Conservation (phyloP, 2,113 vertebrate genomes). For the Mionectes macconnelli region DNA sequence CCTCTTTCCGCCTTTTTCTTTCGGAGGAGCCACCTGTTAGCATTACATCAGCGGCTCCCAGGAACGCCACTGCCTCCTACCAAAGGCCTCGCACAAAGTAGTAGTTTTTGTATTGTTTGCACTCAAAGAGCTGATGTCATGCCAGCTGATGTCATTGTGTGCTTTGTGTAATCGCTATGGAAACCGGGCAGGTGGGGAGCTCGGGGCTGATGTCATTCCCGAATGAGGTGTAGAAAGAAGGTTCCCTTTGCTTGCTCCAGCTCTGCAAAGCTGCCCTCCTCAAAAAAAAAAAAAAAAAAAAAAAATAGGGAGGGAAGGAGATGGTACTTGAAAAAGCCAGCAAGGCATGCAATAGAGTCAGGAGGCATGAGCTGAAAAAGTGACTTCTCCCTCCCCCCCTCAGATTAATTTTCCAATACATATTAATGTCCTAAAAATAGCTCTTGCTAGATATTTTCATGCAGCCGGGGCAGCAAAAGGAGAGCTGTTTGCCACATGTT, state of each 20-base stretch:
- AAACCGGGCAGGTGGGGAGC: slow-evolving; percentile 83
- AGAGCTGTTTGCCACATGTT: slow-evolving; percentile 4
- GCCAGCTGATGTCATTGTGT: slow-evolving; percentile 83
- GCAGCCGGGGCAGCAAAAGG: not conserved
- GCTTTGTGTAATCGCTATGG: slow-evolving; percentile 77
- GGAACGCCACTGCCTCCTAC: slow-evolving; percentile 61
- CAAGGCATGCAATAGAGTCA: not conserved
- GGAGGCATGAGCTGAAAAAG: not conserved
- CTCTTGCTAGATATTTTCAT: slow-evolving; percentile 7
- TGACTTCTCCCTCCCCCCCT: not conserved
- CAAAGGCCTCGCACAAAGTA: slow-evolving; percentile 75
- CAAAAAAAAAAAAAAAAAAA: not conserved
- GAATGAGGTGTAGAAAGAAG: slow-evolving; percentile 64
- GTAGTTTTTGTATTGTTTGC: slow-evolving; percentile 84
- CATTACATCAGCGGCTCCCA: slow-evolving; percentile 77
- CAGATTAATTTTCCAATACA: not conserved
- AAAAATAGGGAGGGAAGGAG: accelerated
- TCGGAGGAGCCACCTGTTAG: slow-evolving; percentile 81
- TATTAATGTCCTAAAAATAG: slow-evolving; percentile 53
- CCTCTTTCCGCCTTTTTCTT: not conserved
- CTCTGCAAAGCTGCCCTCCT: not conserved
- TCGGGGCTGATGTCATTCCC: slow-evolving; percentile 70
- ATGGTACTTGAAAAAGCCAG: not conserved
- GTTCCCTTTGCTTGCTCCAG: not conserved
- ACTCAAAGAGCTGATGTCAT: slow-evolving; percentile 82